A percentile compares a stretch with the other conserved stretches of the same genome.
Evolutionary conservation across 1,140 invertebrate genomes (phyloP).

Genomic region (Drosophila fuyamai): DNA sequence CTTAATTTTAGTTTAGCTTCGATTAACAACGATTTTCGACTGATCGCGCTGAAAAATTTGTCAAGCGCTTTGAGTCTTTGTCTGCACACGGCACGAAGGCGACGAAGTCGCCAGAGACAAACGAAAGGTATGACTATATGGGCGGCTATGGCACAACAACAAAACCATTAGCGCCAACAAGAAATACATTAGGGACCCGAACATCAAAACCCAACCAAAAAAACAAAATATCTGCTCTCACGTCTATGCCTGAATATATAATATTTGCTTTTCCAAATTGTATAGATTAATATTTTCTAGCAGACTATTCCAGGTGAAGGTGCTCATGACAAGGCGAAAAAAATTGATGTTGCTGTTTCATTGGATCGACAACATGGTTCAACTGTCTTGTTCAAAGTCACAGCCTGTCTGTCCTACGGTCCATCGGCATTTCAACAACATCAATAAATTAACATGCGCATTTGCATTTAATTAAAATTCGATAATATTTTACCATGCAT

Average conservation of each 20-base stretch:
- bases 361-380: constrained; percentile 29
- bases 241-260: constrained; percentile 8
- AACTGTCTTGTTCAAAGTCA: constrained; percentile 51
- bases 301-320: constrained; percentile 45
- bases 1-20: constrained; percentile 72
- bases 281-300: constrained; percentile 4
- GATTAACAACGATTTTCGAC: constrained; percentile 83
- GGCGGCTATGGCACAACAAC: too few relatives aligned
- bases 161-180: constrained; percentile 18
- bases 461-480: constrained; percentile 77
- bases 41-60: constrained; percentile 67
- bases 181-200: constrained; percentile 26
- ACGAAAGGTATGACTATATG: constrained; percentile 67
- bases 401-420: constrained; percentile 20
- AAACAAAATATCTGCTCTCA: constrained; percentile 36
- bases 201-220: constrained; percentile 48
- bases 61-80: constrained; percentile 46
- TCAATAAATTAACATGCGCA: constrained; percentile 67
- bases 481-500: constrained; percentile 45
- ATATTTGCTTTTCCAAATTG: constrained; percentile 39
- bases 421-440: constrained; percentile 38
- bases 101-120: constrained; percentile 59
- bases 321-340: constrained; percentile 41
- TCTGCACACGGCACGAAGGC: constrained; percentile 77
- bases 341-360: constrained; percentile 10